Conservation (phyloP, 2,113 vertebrate species). For the Machaerirhynchus nigripectus region DNA sequence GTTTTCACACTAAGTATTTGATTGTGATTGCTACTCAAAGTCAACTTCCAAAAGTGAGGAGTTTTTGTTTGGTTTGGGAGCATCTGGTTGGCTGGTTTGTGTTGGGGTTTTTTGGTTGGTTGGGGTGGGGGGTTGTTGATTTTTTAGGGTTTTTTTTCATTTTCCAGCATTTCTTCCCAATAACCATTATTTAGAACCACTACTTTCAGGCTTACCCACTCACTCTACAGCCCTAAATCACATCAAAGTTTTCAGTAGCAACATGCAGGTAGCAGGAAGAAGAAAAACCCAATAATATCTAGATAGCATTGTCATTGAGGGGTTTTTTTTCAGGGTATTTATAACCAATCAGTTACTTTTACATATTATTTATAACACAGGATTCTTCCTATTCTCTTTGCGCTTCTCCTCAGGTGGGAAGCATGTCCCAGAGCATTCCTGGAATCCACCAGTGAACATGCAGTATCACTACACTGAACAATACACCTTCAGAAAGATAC, state of each 20-base stretch:
- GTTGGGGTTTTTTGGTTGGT: not conserved
- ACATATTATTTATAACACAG: not conserved
- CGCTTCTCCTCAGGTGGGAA: not conserved
- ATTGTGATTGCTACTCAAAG: not conserved
- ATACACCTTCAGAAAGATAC: not conserved
- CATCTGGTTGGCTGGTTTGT: not conserved
- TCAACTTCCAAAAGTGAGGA: not conserved
- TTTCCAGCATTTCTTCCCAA: not conserved
- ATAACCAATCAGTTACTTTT: not conserved
- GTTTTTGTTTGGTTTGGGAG: not conserved
- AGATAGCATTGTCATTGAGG: not conserved
- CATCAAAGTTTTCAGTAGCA: not conserved
- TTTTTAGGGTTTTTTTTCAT: not conserved
- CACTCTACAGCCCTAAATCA: not conserved
- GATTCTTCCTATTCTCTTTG: not conserved
- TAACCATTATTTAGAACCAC: not conserved
- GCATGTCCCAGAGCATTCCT: not conserved
- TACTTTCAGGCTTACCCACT: not conserved
- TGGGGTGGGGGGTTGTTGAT: not conserved
- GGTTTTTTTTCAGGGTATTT: not conserved
- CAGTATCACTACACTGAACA: not conserved
- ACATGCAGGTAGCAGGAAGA: not conserved
- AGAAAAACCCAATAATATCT: not conserved
- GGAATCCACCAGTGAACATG: not conserved
- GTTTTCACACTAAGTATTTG: not conserved